Percentiles rank a stretch among this genome's conserved stretches.
Evolutionary conservation across 2,797 vertebrate genomes (phyloP).

Genomic region (Lithobates sylvaticus): DNA sequence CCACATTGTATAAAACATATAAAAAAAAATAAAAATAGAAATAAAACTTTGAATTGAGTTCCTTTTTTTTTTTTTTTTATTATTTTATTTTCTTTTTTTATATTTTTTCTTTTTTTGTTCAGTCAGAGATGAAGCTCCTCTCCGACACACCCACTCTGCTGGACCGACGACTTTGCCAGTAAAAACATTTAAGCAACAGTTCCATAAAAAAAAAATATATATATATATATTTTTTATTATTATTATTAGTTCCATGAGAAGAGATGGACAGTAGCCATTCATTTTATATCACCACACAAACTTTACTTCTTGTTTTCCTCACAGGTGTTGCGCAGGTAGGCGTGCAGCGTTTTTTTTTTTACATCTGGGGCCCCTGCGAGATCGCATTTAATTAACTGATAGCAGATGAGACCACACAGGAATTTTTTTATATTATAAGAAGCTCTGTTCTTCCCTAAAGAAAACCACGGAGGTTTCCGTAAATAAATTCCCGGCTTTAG

Average conservation of each 20-base stretch:
- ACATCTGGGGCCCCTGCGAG: not conserved
- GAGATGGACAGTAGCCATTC: not conserved
- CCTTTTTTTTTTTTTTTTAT: too few species aligned
- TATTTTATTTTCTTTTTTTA: too few species aligned
- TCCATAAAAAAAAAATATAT: too few species aligned
- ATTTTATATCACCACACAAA: not conserved
- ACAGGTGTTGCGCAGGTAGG: conserved; percentile 17
- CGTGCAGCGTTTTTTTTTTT: not conserved
- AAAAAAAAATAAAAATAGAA: too few species aligned
- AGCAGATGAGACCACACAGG: conserved; percentile 25
- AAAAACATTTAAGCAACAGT: too few species aligned
- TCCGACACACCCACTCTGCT: too few species aligned
- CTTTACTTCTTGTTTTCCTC: not conserved
- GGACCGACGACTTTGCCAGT: too few species aligned
- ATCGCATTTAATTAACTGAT: not conserved
- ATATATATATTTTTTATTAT: too few species aligned
- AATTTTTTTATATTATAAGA: not conserved
- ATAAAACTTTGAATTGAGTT: too few species aligned
- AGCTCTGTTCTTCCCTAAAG: not conserved
- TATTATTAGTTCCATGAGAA: not conserved
- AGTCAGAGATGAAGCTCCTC: too few species aligned
- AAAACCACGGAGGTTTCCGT: not conserved
- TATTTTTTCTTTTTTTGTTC: too few species aligned
- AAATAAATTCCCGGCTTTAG: conserved; percentile 16
- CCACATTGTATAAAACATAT: too few species aligned